These are phyloP conservation scores for Hesperia comma DNA, from an alignment of 2,888 invertebrate species.

Conservation along the genomic window DNA sequence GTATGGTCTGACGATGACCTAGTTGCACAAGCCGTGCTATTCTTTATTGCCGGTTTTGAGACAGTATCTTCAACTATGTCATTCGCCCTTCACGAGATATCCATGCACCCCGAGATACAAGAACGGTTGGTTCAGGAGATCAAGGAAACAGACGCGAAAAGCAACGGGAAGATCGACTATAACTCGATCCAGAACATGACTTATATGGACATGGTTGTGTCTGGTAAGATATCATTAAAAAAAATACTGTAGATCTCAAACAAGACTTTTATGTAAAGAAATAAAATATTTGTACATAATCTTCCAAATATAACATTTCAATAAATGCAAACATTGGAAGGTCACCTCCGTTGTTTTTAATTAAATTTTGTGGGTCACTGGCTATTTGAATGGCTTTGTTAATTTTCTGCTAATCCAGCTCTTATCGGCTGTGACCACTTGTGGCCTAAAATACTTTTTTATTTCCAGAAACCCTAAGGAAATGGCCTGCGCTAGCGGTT, in stretches of 20 bases:
- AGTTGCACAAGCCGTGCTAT: conserved; percentile 66
- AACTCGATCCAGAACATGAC: conserved; percentile 74
- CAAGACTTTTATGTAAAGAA: too few species aligned
- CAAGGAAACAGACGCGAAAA: conserved; percentile 58
- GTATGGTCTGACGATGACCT: conserved; percentile 60
- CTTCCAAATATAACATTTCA: too few species aligned
- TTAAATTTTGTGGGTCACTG: too few species aligned
- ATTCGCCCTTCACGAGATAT: conserved; percentile 79
- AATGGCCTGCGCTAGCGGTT: conserved; percentile 70
- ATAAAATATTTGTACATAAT: background rate
- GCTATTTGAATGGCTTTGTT: too few species aligned
- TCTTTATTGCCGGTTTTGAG: conserved; percentile 80
- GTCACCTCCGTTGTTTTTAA: too few species aligned
- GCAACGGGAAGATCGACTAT: conserved; percentile 65
- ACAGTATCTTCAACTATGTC: conserved; percentile 62
- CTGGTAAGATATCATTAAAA: conserved; percentile 52
- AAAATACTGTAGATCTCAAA: too few species aligned
- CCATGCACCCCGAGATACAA: conserved; percentile 80
- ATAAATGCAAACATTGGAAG: too few species aligned
- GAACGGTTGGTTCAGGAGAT: conserved; percentile 76
- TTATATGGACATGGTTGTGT: conserved; percentile 83
- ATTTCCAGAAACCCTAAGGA: conserved; percentile 65
- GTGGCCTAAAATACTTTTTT: background rate
- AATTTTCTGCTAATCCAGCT: too few species aligned
- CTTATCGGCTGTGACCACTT: too few species aligned